Evolutionary conservation across 2,797 vertebrate species (phyloP).

Genomic region (Poeciliopsis infans): DNA sequence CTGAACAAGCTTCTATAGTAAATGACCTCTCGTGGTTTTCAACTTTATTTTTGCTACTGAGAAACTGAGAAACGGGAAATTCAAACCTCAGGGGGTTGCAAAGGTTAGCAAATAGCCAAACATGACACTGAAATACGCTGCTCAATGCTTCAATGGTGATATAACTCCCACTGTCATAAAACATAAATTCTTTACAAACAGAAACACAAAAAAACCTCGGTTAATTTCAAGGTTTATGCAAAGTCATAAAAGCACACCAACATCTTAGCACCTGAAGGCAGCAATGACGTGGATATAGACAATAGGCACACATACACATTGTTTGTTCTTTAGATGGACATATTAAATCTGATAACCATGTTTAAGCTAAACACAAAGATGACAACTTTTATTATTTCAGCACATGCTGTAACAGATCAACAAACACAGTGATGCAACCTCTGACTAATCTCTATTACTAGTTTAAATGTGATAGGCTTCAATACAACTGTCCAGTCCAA

Average conservation of each 20-base stretch:
- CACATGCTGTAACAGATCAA: conserved; percentile 9
- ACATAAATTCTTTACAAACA: background rate
- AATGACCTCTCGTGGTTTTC: background rate
- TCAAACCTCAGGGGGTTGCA: background rate
- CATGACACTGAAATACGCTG: background rate
- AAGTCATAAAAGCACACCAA: background rate
- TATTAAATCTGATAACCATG: conserved; percentile 19
- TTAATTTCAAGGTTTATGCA: background rate
- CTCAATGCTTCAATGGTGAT: background rate
- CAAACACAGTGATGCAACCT: conserved; percentile 42
- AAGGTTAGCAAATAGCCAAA: background rate
- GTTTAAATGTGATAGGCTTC: conserved; percentile 22
- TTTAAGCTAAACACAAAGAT: conserved; percentile 13
- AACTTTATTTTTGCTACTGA: background rate
- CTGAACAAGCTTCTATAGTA: background rate
- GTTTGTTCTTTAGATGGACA: conserved; percentile 3
- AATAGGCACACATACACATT: conserved; percentile 1
- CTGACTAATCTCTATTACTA: conserved; percentile 29
- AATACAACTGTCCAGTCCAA: conserved; percentile 23
- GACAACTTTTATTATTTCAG: conserved; percentile 11
- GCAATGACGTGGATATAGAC: background rate
- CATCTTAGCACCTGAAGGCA: background rate
- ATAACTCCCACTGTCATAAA: background rate
- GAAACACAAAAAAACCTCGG: background rate
- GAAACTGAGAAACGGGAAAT: background rate